phyloP scores from a whole-genome alignment of 2,888 invertebrate genomes.

The Tetragnatha montana region DNA sequence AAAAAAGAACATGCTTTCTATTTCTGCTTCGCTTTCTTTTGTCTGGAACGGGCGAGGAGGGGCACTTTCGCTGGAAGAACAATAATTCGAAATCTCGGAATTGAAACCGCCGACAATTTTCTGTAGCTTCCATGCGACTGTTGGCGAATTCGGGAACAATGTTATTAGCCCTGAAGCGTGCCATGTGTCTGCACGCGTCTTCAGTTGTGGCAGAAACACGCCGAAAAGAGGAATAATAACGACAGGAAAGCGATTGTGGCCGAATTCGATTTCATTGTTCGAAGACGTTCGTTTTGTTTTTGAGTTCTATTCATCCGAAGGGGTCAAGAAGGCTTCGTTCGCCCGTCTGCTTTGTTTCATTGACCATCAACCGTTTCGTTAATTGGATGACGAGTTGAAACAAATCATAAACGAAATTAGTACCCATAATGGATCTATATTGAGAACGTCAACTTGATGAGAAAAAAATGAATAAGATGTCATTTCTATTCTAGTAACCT shows the following conservation, averaged over 20 bases:
- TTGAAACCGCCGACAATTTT: conserved; percentile 1
- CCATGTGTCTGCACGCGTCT: neutral
- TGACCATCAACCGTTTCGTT: neutral
- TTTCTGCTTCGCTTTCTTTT: conserved; percentile 1
- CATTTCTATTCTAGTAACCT: no score
- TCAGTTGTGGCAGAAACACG: neutral
- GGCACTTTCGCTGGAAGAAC: conserved; percentile 22
- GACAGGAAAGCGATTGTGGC: neutral
- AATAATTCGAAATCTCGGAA: conserved; percentile 15
- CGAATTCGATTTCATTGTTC: conserved; percentile 36
- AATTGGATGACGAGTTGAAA: neutral
- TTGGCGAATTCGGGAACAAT: conserved; percentile 20
- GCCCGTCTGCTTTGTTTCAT: neutral
- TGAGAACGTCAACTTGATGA: no score
- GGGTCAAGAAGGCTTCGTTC: neutral
- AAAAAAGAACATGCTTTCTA: conserved; percentile 5
- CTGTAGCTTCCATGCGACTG: neutral
- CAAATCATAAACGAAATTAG: neutral
- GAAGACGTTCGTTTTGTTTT: conserved; percentile 13
- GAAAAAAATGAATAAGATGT: no score
- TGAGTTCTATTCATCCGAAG: neutral
- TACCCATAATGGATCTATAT: no score
- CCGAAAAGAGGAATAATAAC: neutral
- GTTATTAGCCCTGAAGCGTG: neutral
- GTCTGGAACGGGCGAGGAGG: conserved; percentile 15